Conservation (phyloP, 1,140 invertebrate species). For the Littorina saxatilis region DNA sequence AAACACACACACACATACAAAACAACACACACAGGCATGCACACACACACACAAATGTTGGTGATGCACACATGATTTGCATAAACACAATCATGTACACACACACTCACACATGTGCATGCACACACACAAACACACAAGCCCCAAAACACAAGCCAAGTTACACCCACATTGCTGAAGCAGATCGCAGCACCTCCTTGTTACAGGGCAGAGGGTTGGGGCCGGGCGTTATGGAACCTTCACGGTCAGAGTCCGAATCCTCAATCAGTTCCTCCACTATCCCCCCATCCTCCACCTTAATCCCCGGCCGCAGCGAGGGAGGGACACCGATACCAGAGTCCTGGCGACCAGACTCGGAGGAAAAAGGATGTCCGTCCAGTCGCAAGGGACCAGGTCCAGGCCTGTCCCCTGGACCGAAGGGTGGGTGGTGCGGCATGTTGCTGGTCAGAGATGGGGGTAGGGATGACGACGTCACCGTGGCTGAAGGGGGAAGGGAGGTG, state of each 20-base stretch:
- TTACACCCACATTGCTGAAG: too few relatives aligned
- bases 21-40: too few relatives aligned
- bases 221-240: constrained; percentile 89
- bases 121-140: too few relatives aligned
- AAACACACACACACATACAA: too few relatives aligned
- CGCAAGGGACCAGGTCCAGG: too few relatives aligned
- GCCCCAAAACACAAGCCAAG: too few relatives aligned
- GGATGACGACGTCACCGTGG: constrained; percentile 41
- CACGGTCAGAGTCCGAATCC: constrained; percentile 60
- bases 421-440: constrained; percentile 76
- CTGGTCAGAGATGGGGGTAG: constrained; percentile 34
- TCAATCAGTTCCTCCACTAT: constrained; percentile 59
- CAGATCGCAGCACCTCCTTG: constrained; percentile 86
- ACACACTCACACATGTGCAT: too few relatives aligned
- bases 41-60: too few relatives aligned
- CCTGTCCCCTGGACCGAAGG: constrained; percentile 27
- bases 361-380: neutral
- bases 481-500: constrained; percentile 23
- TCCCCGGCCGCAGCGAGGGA: constrained; percentile 52
- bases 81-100: too few relatives aligned
- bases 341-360: neutral
- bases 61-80: too few relatives aligned
- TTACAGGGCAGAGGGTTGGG: constrained; percentile 68
- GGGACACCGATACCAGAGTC: constrained; percentile 38
- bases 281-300: constrained; percentile 46